Percentiles rank a stretch among this genome's conserved stretches.
phyloP scores from a whole-genome alignment of 2,113 vertebrate genomes.

The Synodontis membranacea region DNA sequence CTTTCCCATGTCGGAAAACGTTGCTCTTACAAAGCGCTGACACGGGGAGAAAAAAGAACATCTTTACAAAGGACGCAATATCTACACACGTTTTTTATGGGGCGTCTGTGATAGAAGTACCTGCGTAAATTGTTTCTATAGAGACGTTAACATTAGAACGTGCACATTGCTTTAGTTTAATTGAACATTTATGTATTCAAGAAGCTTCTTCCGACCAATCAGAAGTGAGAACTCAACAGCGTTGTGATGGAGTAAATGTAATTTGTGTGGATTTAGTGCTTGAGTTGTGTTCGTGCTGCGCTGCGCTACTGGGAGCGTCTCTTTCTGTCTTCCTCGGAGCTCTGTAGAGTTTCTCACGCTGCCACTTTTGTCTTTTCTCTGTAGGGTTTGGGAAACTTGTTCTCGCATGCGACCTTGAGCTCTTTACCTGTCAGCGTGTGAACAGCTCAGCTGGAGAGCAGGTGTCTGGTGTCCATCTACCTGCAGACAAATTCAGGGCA shows the following conservation, averaged over 20 bases:
- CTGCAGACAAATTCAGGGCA: neutral
- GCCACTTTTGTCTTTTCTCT: neutral
- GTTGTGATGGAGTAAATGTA: too few relatives aligned
- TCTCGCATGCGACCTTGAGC: neutral
- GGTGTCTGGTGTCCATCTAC: constrained; percentile 18
- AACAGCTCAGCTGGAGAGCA: neutral
- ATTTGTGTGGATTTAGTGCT: neutral
- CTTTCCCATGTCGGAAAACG: neutral
- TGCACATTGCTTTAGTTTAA: too few relatives aligned
- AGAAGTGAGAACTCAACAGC: neutral
- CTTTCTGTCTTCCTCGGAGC: too few relatives aligned
- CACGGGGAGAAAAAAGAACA: neutral
- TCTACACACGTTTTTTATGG: neutral
- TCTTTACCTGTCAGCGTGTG: neutral
- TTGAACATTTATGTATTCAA: neutral
- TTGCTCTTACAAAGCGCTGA: neutral
- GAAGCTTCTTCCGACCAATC: neutral
- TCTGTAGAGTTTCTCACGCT: neutral
- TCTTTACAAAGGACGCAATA: neutral
- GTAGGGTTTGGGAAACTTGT: neutral
- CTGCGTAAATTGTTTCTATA: neutral
- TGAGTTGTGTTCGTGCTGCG: neutral
- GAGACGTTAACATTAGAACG: neutral
- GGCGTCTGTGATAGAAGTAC: neutral
- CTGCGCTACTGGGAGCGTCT: neutral